phyloP scores from a whole-genome alignment of 1,140 invertebrate genomes.

The Brachionus asplanchnoidis region DNA sequence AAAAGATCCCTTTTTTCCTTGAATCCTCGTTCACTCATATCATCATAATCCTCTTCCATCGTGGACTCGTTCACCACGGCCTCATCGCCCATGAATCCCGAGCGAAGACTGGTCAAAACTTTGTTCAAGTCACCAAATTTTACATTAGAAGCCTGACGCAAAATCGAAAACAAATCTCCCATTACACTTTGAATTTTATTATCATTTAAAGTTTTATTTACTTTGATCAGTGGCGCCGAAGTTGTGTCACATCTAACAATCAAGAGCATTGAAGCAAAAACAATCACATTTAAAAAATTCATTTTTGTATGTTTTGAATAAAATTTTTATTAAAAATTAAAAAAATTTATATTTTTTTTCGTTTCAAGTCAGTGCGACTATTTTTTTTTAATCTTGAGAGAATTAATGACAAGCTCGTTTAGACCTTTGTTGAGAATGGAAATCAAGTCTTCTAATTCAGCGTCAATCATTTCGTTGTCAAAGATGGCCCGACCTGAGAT shows the following conservation, averaged over 20 bases:
- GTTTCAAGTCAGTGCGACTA: not conserved
- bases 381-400: not conserved
- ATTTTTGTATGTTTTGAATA: not conserved
- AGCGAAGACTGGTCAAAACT: not conserved
- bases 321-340: not conserved
- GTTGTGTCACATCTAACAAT: not conserved
- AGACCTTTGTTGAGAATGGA: not conserved
- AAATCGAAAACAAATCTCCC: not conserved
- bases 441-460: not conserved
- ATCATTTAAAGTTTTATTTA: not conserved
- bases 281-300: not conserved
- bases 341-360: not conserved
- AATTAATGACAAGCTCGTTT: not conserved
- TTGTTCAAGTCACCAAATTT: not conserved
- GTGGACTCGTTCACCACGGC: not conserved
- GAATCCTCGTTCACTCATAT: not conserved
- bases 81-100: not conserved
- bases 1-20: slow-evolving; percentile 1
- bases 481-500: not conserved
- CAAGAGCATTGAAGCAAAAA: not conserved
- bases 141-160: not conserved
- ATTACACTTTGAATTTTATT: not conserved
- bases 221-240: not conserved
- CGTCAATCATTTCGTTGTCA: not conserved
- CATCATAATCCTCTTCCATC: not conserved